A percentile compares a stretch with the other conserved stretches of the same genome.
These are phyloP conservation scores for Ctenoplectra terminalis DNA, from an alignment of 1,140 invertebrate species.

Conservation along the genomic window DNA sequence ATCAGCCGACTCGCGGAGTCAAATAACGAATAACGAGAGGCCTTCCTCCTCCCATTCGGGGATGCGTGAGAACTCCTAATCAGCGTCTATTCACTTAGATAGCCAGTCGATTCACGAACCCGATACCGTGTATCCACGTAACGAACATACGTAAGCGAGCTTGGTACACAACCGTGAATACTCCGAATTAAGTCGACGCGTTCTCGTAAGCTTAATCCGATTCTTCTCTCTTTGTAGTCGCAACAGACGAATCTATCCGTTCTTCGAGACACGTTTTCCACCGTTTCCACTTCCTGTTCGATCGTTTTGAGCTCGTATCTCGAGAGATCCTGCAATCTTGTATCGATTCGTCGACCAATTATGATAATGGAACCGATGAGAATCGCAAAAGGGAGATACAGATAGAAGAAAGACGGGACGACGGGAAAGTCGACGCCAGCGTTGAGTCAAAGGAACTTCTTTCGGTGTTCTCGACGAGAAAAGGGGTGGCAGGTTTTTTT, in stretches of 20 bases:
- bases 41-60: not conserved
- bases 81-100: constrained; percentile 34
- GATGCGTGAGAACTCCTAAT: constrained; percentile 47
- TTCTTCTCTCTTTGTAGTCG: not conserved
- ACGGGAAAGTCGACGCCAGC: not conserved
- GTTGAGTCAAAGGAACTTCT: constrained; percentile 11
- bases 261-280: no score
- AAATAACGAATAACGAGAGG: constrained; percentile 37
- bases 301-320: not conserved
- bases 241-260: not conserved
- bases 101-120: constrained; percentile 40
- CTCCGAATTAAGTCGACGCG: constrained; percentile 10
- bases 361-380: constrained; percentile 6
- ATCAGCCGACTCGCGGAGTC: constrained; percentile 16
- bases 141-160: constrained; percentile 9
- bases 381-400: not conserved
- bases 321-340: not conserved
- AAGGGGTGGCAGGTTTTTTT: constrained; percentile 10
- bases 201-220: not conserved
- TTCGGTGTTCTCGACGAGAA: not conserved
- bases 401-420: not conserved
- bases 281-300: not conserved
- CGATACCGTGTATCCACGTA: constrained; percentile 24
- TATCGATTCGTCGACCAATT: constrained; percentile 8
- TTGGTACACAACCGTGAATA: not conserved